phyloP scores from a whole-genome alignment of 2,797 vertebrate genomes.

The Spinus pinus region DNA sequence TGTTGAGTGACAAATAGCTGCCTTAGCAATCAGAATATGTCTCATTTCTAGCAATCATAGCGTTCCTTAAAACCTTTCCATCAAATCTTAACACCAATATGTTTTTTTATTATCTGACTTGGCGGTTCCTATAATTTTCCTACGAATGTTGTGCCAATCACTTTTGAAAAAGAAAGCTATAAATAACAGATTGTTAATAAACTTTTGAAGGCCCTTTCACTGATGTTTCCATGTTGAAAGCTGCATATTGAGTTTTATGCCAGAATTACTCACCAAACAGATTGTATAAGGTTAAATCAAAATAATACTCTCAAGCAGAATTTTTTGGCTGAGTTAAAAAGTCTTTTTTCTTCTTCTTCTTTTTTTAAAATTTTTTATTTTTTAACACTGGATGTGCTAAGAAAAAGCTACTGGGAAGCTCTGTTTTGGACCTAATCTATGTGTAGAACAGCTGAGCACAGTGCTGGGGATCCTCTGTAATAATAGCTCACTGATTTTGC shows the following conservation, averaged over 20 bases:
- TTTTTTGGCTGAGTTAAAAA: constrained; percentile 1
- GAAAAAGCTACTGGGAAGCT: background rate
- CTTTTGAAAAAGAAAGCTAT: constrained; percentile 4
- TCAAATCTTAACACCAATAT: background rate
- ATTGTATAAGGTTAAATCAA: constrained; percentile 46
- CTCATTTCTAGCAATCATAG: background rate
- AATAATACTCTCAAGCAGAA: background rate
- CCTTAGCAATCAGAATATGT: background rate
- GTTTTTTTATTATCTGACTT: background rate
- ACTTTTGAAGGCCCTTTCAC: constrained; percentile 35
- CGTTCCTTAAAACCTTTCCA: constrained; percentile 5
- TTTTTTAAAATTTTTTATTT: background rate
- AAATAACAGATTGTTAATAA: constrained; percentile 64
- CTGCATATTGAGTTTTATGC: constrained; percentile 5
- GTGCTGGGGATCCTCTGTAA: background rate
- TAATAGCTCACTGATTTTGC: background rate
- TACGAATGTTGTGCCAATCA: constrained; percentile 35
- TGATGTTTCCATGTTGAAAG: constrained; percentile 51
- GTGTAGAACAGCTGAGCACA: background rate
- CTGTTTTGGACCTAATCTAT: background rate
- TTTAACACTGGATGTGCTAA: background rate
- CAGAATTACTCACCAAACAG: constrained; percentile 50
- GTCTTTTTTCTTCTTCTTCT: background rate
- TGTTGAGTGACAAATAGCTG: constrained; percentile 15
- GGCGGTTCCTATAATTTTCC: constrained; percentile 25